Evolutionary conservation across 1,140 invertebrate species (phyloP).

Genomic region (Orius insidiosus): DNA sequence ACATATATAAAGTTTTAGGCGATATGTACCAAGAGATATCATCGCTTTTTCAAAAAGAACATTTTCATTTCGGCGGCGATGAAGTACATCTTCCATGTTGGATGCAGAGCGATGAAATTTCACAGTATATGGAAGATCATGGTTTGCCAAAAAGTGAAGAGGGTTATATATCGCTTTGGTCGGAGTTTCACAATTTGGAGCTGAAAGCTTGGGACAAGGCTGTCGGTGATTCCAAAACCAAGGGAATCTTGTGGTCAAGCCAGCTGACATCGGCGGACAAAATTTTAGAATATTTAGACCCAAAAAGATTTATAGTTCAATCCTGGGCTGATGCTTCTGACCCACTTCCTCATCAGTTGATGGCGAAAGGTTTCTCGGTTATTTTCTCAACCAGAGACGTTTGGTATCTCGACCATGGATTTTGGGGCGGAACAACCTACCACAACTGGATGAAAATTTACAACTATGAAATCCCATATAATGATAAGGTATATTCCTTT

Average conservation of each 20-base stretch:
- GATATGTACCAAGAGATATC: constrained; percentile 51
- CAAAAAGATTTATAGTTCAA: constrained; percentile 55
- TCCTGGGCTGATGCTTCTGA: constrained; percentile 46
- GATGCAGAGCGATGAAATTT: constrained; percentile 54
- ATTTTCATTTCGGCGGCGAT: constrained; percentile 72
- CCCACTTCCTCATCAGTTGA: constrained; percentile 35
- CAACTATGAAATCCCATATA: constrained; percentile 29
- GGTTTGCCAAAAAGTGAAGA: constrained; percentile 33
- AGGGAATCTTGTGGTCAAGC: constrained; percentile 54
- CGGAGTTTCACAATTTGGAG: constrained; percentile 36
- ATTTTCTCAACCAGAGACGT: constrained; percentile 59
- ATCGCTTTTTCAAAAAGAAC: constrained; percentile 35
- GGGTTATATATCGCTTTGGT: constrained; percentile 50
- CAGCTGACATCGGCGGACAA: constrained; percentile 43
- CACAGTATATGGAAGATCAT: constrained; percentile 35
- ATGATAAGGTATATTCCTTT: constrained; percentile 17
- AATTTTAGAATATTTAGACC: constrained; percentile 45
- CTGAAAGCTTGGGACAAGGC: constrained; percentile 27
- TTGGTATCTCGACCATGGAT: constrained; percentile 74
- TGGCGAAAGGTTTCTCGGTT: constrained; percentile 44
- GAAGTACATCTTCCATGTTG: constrained; percentile 55
- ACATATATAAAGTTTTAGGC: constrained; percentile 48
- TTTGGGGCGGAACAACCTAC: constrained; percentile 50
- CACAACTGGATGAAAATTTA: constrained; percentile 52
- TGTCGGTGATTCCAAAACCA: constrained; percentile 24